Percentiles rank a stretch among this genome's conserved stretches.
Evolutionary conservation across 2,113 vertebrate genomes (phyloP).

Genomic region (Aythya baeri): DNA sequence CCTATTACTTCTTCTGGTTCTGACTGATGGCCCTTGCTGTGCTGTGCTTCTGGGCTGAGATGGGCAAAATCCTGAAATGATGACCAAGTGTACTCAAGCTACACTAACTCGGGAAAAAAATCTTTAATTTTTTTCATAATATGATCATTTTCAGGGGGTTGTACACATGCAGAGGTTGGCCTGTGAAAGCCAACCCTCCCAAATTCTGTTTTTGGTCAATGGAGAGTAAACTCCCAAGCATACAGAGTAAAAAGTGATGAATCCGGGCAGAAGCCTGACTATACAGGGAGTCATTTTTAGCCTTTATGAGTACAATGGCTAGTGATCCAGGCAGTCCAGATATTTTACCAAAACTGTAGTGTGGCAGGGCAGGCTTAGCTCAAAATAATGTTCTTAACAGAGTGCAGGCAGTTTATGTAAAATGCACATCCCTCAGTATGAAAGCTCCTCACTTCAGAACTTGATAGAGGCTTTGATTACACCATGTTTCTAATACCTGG

Average conservation of each 20-base stretch:
- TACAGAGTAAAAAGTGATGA: background rate
- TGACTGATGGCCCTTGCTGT: background rate
- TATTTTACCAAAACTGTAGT: background rate
- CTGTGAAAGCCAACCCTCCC: background rate
- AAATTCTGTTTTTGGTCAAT: background rate
- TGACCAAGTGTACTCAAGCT: background rate
- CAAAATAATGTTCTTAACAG: background rate
- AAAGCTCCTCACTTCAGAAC: background rate
- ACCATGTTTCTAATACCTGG: background rate
- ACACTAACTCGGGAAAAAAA: background rate
- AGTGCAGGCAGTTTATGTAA: background rate
- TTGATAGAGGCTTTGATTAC: background rate
- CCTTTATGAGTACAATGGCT: background rate
- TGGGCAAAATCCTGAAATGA: background rate
- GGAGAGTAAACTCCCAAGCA: no score
- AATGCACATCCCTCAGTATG: fast-evolving
- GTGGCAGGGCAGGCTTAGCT: background rate
- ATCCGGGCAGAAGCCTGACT: background rate
- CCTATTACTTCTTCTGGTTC: background rate
- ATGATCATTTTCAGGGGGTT: background rate
- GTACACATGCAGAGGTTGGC: background rate
- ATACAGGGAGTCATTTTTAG: background rate
- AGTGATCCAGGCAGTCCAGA: background rate
- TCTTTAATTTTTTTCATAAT: background rate
- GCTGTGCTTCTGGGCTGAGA: background rate